Evolutionary conservation across 2,797 vertebrate genomes (phyloP), one percentile per base, ranked within the genome.

Genomic region (Sphaeramia orbicularis): DNA sequence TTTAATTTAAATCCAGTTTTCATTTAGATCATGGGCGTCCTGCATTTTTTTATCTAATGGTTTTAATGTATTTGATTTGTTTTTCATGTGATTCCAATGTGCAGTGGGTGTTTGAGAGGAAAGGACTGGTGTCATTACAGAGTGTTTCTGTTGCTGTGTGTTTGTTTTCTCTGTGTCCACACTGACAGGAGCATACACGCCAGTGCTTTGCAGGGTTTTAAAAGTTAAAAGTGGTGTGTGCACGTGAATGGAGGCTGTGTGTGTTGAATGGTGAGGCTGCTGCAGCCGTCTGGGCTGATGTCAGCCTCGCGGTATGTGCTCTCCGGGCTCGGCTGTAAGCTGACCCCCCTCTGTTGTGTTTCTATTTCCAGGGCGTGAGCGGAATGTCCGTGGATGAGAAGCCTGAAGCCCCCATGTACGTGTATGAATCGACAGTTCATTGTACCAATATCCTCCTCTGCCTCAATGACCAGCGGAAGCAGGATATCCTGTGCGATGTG

Each of bases 311-410:
- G 83, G 83, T 80, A 90, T 91, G 89, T 14, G 44, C 81, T 83
- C 19, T 14, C 65, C 55, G 57, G 60, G 69, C 61, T 71, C 44
- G 63, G 40, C 76, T 89, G 76, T 80, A 86, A 82, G 36, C 79
- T 86, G 79, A 89, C 72, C 71, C 49, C 68, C 72, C 64, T 85
- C 73, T 85, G 81, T 88, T 91, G 51, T 93, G 86, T 84, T 90
- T 94, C 54, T 92, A 62, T 93, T 83, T 95, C 76, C 93, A 99
- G 98, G 96, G 96, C 95, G 95, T 97, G 94, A 98, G 97, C 97
- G 97, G 97, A 94, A 99, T 99, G 97, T 99, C 98, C 96, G 96
- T 97, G 96, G 97, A 98, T 98, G 97, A 97, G 96, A 97, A 97
- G 96, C 94, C 96, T 96, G 97, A 97, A 96, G 97, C 96, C 95